Percentiles rank a stretch among this genome's conserved stretches.
Conservation (phyloP, 92 coral and sea anemone genomes). For the Galaxea fascicularis region DNA sequence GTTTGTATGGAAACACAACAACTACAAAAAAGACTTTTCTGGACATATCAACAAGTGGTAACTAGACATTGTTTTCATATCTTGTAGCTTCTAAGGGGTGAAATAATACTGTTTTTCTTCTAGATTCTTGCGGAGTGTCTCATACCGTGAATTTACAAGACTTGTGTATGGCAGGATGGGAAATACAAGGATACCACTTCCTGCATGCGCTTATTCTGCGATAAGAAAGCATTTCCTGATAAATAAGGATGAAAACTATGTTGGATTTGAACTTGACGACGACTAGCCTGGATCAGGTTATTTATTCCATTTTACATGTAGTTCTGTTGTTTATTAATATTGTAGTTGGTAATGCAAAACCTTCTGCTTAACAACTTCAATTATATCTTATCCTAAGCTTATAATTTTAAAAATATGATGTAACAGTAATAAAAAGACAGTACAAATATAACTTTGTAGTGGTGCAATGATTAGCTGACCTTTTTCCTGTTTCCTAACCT, state of each 20-base stretch:
- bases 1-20: too few species aligned
- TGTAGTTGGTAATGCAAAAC: not conserved
- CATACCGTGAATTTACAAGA: constrained; percentile 43
- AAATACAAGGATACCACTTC: constrained; percentile 38
- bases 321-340: too few species aligned
- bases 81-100: too few species aligned
- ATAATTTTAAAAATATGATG: not conserved
- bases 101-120: not conserved
- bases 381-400: not conserved
- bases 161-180: constrained; percentile 44
- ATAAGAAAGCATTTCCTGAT: constrained; percentile 3
- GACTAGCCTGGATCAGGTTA: not conserved
- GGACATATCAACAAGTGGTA: too few species aligned
- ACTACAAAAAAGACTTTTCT: too few species aligned
- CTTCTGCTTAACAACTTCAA: too few species aligned
- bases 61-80: too few species aligned
- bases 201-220: constrained; percentile 34
- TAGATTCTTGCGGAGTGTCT: constrained; percentile 32
- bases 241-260: not conserved
- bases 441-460: too few species aligned
- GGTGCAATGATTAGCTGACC: too few species aligned
- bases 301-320: too few species aligned
- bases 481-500: too few species aligned
- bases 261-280: constrained; percentile 15
- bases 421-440: too few species aligned